Base-by-base conservation (phyloP, 1,140 invertebrate species). In the Drosophila oshimai region DNA sequence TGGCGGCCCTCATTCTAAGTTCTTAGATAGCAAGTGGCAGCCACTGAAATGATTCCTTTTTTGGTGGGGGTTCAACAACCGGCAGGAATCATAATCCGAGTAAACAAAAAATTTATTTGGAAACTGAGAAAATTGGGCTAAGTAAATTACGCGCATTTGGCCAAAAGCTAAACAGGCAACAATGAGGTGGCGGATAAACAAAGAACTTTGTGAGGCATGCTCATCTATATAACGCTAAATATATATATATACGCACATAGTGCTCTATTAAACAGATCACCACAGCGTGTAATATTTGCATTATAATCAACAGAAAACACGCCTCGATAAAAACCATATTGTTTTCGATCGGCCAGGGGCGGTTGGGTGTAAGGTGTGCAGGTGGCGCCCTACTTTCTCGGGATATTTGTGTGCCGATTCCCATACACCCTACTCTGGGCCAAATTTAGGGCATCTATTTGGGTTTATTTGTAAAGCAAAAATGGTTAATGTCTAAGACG, bases 391-490 rank as follows among this genome's bases (percentile, higher is more conserved):
- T 86, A 84, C 54, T 84, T 84, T 81, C 6, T 29, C 10, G 36
- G 41, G 26, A 36, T 58, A 58, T 65, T 62, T 61, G 22, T 73
- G 41, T 67, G 37, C 39, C 47, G 34, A 36, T 74, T 44, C 28
- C 13, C 45, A 79, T 61, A 86, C 69, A 86, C n/a, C n/a, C n/a
- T n/a, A 60, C 29, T 58, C 37, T 64, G 49, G 49, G 51, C 41
- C 39, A 64, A 68, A 84, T 86, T 86, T 80, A 86, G 80, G 80
- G 80, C 81, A 87, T 54, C 67, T 75, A 54, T 67, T 69, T 67
- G 72, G 60, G 80, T 87, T 86, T 86, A 87, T 86, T 86, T 87
- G 80, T 80, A 87, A 84, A 80, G 62, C 71, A 72, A 62, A 46
- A 44, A 74, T 71, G 58, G 74, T 71, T 78, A 55, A 53, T 77